These are phyloP conservation scores for Vespertilio murinus DNA, from an alignment of 2,797 vertebrate genomes.

Conservation along the genomic window DNA sequence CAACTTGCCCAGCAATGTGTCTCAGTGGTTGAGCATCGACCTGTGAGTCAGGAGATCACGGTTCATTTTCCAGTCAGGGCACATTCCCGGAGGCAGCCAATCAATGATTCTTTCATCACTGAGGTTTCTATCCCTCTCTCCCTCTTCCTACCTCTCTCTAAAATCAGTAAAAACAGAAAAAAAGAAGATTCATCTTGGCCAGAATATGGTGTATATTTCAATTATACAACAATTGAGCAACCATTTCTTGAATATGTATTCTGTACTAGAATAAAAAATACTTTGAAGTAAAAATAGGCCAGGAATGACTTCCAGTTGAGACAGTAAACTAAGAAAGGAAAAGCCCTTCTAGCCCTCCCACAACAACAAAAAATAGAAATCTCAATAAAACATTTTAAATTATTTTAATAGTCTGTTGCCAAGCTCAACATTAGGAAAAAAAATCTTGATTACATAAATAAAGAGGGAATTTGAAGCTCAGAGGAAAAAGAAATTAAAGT, in stretches of 20 bases:
- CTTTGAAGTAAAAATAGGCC: background rate
- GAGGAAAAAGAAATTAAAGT: constrained; percentile 21
- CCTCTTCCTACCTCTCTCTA: no score
- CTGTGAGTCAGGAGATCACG: no score
- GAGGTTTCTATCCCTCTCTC: no score
- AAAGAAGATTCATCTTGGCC: background rate
- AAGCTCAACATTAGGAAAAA: background rate
- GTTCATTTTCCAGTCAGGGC: no score
- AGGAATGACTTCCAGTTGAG: background rate
- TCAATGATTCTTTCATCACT: no score
- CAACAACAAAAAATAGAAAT: background rate
- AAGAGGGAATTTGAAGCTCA: constrained; percentile 7
- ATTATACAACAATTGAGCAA: background rate
- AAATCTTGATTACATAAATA: background rate
- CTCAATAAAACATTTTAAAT: constrained; percentile 1
- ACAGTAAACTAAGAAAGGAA: background rate
- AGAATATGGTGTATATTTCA: constrained; percentile 1
- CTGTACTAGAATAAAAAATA: background rate
- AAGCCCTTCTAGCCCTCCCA: background rate
- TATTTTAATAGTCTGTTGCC: constrained; percentile 17
- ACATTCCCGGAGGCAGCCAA: no score
- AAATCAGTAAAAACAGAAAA: no score
- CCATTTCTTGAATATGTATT: background rate
- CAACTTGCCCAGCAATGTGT: background rate
- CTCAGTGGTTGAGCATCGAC: no score